A percentile compares a stretch with the other conserved stretches of the same genome.
Conservation (phyloP, 2,888 invertebrate genomes). For the Noctua comes region DNA sequence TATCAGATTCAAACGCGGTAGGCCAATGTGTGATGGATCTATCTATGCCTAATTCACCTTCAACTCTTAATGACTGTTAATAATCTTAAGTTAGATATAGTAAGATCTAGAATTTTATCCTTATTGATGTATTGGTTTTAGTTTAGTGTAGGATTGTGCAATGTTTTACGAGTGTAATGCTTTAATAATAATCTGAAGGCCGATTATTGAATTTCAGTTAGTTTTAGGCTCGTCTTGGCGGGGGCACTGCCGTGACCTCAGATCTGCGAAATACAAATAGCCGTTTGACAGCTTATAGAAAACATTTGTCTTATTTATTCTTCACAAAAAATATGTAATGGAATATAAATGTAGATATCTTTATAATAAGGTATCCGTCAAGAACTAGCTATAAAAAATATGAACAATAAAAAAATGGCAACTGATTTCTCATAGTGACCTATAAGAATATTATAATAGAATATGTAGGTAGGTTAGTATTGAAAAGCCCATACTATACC, state of each 20-base stretch:
- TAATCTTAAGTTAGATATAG: background rate
- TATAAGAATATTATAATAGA: background rate
- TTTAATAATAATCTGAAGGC: background rate
- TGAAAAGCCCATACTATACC: background rate
- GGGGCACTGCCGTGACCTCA: too few relatives aligned
- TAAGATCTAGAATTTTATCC: background rate
- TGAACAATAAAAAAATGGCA: background rate
- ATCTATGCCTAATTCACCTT: conserved; percentile 1
- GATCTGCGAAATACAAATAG: background rate
- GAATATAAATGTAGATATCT: background rate
- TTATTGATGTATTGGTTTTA: background rate
- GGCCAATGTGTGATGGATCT: conserved; percentile 5
- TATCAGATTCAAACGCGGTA: background rate
- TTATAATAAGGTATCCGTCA: background rate
- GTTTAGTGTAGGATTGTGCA: conserved; percentile 1
- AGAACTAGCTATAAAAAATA: background rate
- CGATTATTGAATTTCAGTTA: background rate
- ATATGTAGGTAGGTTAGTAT: background rate
- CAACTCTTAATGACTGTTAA: background rate
- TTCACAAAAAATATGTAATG: background rate
- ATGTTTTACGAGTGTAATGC: background rate
- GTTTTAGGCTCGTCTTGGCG: background rate
- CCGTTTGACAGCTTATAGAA: background rate
- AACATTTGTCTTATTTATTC: background rate
- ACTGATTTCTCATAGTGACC: background rate